These are phyloP conservation scores for Kradibia gibbosae DNA, from an alignment of 1,140 invertebrate species.

Conservation along the genomic window DNA sequence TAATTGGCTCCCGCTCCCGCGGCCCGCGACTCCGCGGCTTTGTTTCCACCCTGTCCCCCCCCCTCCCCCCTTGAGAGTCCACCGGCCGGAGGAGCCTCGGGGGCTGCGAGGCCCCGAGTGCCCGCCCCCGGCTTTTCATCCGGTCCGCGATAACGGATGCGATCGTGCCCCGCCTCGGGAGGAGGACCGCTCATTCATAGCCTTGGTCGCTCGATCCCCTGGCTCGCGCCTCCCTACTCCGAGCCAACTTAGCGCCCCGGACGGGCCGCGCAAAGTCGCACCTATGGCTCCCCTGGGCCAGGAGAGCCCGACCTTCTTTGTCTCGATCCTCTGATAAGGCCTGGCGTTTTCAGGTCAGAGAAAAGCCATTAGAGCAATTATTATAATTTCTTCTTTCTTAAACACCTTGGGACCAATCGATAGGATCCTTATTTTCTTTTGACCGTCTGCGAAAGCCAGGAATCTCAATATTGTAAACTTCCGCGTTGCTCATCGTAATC, in stretches of 20 bases:
- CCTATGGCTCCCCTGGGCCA: not conserved
- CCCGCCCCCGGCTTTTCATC: no score
- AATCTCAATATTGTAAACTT: no score
- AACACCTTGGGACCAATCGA: not conserved
- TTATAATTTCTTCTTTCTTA: not conserved
- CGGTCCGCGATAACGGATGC: not conserved
- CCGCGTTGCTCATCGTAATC: no score
- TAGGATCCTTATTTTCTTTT: not conserved
- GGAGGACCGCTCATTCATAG: not conserved
- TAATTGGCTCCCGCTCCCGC: constrained; percentile 13
- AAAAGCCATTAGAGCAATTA: not conserved
- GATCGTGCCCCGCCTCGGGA: not conserved
- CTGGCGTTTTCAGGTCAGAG: not conserved
- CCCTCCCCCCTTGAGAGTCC: not conserved
- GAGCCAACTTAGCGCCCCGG: not conserved
- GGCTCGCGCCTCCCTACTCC: not conserved
- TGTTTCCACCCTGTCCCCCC: not conserved
- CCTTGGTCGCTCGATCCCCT: not conserved
- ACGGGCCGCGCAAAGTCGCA: not conserved
- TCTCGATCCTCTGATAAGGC: not conserved
- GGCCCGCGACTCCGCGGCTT: not conserved
- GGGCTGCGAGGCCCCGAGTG: no score
- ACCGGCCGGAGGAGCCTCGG: no score
- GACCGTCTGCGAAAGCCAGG: not conserved
- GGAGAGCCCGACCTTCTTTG: not conserved